phyloP scores from a whole-genome alignment of 2,797 vertebrate genomes.

The Catamblyrhynchus diadema region DNA sequence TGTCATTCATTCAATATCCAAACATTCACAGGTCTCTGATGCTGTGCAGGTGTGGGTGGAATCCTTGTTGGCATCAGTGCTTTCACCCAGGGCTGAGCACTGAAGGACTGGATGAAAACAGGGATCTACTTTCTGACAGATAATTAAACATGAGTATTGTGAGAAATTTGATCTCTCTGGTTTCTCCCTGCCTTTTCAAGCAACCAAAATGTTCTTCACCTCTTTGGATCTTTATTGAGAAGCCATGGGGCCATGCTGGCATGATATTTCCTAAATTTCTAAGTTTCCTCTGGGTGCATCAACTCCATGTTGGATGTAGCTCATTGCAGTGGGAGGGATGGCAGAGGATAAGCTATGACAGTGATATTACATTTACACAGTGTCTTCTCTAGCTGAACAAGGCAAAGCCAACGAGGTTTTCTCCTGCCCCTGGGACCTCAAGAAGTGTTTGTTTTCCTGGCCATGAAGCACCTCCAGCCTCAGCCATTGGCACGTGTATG shows the following conservation, averaged over 20 bases:
- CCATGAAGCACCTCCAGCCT: neutral
- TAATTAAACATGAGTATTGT: neutral
- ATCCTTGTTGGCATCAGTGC: neutral
- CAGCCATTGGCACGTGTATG: accelerated
- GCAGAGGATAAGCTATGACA: neutral
- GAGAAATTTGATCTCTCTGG: neutral
- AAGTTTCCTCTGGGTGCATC: neutral
- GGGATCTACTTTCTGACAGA: neutral
- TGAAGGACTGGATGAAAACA: neutral
- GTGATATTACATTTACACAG: neutral
- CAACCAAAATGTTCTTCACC: neutral
- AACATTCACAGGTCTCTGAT: neutral
- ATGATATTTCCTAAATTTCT: neutral
- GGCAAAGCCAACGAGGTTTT: neutral
- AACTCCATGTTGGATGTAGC: neutral
- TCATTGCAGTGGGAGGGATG: neutral
- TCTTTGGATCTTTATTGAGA: neutral
- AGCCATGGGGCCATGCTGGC: neutral
- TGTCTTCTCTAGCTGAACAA: neutral
- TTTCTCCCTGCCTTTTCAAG: neutral
- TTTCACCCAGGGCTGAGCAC: neutral
- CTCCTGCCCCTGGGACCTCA: neutral
- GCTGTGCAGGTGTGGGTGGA: neutral
- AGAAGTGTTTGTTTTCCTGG: neutral
- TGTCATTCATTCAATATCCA: neutral